Percentiles rank a stretch among this genome's conserved stretches.
phyloP scores from a whole-genome alignment of 2,797 vertebrate species.

The Coendou prehensilis region DNA sequence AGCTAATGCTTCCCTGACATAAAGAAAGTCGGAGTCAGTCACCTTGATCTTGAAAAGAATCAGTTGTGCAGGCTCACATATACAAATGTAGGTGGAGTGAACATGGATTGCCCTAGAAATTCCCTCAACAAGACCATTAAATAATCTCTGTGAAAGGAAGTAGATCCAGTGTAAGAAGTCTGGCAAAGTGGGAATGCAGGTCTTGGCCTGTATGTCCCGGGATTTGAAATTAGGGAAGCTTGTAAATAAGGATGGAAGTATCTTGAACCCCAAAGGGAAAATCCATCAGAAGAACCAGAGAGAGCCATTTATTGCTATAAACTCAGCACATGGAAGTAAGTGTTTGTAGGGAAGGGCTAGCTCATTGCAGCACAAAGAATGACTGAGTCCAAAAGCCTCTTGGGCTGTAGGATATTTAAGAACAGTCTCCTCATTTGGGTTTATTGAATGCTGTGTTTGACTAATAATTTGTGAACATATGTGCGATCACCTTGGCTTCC shows the following conservation, averaged over 20 bases:
- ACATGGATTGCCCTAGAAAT: background rate
- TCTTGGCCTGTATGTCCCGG: background rate
- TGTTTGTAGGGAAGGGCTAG: background rate
- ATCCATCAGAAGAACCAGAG: background rate
- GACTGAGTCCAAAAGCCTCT: background rate
- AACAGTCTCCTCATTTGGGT: background rate
- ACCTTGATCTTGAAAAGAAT: slow-evolving; percentile 19
- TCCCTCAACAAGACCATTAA: background rate
- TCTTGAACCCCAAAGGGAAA: background rate
- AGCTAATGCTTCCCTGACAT: background rate
- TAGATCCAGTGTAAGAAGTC: background rate
- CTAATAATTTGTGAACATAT: background rate
- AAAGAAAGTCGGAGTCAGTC: slow-evolving; percentile 55
- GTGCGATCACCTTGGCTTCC: background rate
- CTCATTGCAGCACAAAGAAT: background rate
- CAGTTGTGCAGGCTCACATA: background rate
- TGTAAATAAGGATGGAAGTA: background rate
- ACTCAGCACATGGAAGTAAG: background rate
- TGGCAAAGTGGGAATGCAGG: background rate
- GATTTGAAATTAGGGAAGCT: background rate
- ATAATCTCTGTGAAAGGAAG: background rate
- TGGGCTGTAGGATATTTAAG: background rate
- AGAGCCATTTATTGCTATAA: background rate
- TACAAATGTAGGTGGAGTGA: background rate
- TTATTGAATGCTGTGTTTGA: background rate